Evolutionary conservation across 2,888 invertebrate species (phyloP).

Genomic region (Luffia ferchaultella): DNA sequence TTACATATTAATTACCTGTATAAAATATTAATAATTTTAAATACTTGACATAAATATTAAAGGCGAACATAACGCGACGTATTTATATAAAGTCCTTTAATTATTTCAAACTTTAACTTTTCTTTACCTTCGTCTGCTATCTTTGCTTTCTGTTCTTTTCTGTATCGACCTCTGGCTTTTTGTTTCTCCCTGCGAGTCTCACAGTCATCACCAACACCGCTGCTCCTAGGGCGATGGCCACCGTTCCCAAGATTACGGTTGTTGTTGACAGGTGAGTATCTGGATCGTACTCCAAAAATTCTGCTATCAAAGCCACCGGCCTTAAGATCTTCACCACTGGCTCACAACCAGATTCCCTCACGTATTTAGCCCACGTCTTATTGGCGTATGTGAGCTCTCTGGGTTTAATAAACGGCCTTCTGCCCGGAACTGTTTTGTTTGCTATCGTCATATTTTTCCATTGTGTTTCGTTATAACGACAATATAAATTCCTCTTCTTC

Average conservation of each 20-base stretch:
- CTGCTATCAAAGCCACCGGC: conserved; percentile 42
- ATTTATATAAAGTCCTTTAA: neutral
- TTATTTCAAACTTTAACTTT: conserved; percentile 1
- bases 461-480: conserved; percentile 69
- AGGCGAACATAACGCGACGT: neutral
- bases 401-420: conserved; percentile 65
- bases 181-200: conserved; percentile 32
- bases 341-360: conserved; percentile 71
- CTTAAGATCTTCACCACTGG: conserved; percentile 56
- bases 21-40: too few species aligned
- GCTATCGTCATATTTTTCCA: conserved; percentile 51
- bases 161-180: conserved; percentile 25
- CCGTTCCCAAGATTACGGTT: conserved; percentile 34
- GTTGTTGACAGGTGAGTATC: conserved; percentile 27
- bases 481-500: conserved; percentile 69
- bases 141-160: conserved; percentile 40
- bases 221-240: conserved; percentile 34
- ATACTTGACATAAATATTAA: too few species aligned
- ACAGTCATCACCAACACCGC: conserved; percentile 44
- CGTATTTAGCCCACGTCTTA: conserved; percentile 77
- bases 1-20: too few species aligned
- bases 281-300: conserved; percentile 22
- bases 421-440: conserved; percentile 61
- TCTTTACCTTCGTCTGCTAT: conserved; percentile 25
- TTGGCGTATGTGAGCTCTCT: conserved; percentile 66